A percentile compares a stretch with the other conserved stretches of the same genome.
These are phyloP conservation scores for Lethenteron reissneri DNA, from an alignment of 2,113 vertebrate species.

Conservation along the genomic window DNA sequence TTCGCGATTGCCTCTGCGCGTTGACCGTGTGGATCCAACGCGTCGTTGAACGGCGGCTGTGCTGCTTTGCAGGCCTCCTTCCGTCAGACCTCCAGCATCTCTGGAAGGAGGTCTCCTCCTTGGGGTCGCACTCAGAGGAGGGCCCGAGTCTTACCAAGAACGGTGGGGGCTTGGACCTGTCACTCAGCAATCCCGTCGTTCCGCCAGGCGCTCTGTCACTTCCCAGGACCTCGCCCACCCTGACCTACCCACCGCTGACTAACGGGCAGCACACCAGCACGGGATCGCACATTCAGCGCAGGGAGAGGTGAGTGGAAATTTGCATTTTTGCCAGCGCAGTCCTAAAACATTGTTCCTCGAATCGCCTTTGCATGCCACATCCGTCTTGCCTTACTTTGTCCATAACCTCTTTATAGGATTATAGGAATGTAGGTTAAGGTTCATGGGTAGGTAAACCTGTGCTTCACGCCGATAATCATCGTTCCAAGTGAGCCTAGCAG, in stretches of 20 bases:
- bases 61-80: slow-evolving; percentile 99
- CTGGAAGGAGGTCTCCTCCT: slow-evolving; percentile 83
- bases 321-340: too few relatives aligned
- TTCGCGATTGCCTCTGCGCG: too few relatives aligned
- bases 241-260: slow-evolving; percentile 74
- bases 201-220: slow-evolving; percentile 20
- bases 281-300: slow-evolving; percentile 43
- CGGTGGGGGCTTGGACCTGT: slow-evolving; percentile 61
- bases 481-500: too few relatives aligned
- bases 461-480: too few relatives aligned
- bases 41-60: slow-evolving; percentile 21
- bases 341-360: too few relatives aligned
- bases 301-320: slow-evolving; percentile 50
- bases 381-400: too few relatives aligned
- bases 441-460: too few relatives aligned
- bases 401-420: too few relatives aligned
- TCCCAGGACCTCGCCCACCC: slow-evolving; percentile 56
- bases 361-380: too few relatives aligned
- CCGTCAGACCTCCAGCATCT: slow-evolving; percentile 96
- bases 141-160: slow-evolving; percentile 45
- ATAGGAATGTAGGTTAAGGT: too few relatives aligned
- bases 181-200: slow-evolving; percentile 41
- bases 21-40: too few relatives aligned
- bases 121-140: slow-evolving; percentile 53
- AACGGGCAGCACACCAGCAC: slow-evolving; percentile 65